phyloP scores from a whole-genome alignment of 1,140 invertebrate genomes.

The Aradophagus sp. region DNA sequence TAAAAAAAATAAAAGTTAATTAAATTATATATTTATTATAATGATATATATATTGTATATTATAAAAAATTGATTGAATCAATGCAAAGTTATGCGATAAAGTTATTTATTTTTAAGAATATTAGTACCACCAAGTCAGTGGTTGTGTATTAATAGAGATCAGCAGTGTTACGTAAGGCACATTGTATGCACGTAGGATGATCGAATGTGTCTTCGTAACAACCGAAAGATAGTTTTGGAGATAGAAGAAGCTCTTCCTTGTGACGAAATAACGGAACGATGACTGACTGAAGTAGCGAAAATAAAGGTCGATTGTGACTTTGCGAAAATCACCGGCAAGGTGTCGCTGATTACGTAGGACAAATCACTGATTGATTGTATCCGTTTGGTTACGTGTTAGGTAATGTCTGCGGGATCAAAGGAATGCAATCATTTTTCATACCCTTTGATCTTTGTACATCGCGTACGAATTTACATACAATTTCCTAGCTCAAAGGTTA shows the following conservation, averaged over 20 bases:
- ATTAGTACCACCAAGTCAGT: constrained; percentile 1
- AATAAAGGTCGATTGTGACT: constrained; percentile 10
- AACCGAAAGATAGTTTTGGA: constrained; percentile 8
- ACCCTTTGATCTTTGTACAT: constrained; percentile 30
- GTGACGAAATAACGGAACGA: too few relatives aligned
- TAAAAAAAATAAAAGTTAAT: too few relatives aligned
- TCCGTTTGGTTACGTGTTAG: constrained; percentile 37
- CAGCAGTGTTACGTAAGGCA: constrained; percentile 8
- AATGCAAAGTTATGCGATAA: too few relatives aligned
- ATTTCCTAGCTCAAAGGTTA: constrained; percentile 31
- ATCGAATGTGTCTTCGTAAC: constrained; percentile 1
- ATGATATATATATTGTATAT: too few relatives aligned
- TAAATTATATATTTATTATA: too few relatives aligned
- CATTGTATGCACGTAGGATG: not conserved
- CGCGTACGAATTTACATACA: constrained; percentile 24
- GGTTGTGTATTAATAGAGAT: constrained; percentile 10
- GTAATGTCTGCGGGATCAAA: constrained; percentile 31
- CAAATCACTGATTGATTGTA: constrained; percentile 31
- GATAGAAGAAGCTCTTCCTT: too few relatives aligned
- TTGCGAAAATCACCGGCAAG: not conserved
- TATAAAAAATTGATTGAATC: too few relatives aligned
- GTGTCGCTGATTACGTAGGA: constrained; percentile 8
- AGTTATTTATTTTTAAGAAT: constrained; percentile 6
- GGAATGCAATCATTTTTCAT: constrained; percentile 24
- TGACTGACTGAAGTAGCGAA: too few relatives aligned